Evolutionary conservation across 2,888 invertebrate species (phyloP).

Genomic region (Clepsis dumicolana): DNA sequence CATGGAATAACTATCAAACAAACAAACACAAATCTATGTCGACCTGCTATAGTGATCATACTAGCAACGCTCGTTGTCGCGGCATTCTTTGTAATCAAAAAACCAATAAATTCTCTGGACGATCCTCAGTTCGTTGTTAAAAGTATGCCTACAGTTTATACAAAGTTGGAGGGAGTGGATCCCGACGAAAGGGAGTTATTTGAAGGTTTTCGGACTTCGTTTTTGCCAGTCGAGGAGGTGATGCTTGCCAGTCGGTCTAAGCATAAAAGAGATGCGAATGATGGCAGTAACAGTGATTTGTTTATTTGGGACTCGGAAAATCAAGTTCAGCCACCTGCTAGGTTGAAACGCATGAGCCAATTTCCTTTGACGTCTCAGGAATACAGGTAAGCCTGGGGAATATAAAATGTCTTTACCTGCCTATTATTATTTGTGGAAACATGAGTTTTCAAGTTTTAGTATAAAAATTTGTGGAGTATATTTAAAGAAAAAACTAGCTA

Average conservation of each 20-base stretch:
- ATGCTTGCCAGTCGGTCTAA: slow-evolving; percentile 65
- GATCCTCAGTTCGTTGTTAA: slow-evolving; percentile 71
- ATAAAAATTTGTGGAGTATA: too few relatives aligned
- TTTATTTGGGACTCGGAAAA: slow-evolving; percentile 64
- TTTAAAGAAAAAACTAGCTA: too few relatives aligned
- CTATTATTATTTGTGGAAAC: too few relatives aligned
- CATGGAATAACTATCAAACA: slow-evolving; percentile 65
- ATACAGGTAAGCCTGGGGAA: slow-evolving; percentile 75
- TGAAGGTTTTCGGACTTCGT: slow-evolving; percentile 88
- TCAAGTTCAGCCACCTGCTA: slow-evolving; percentile 54
- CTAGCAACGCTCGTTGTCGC: slow-evolving; percentile 56
- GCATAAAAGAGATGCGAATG: slow-evolving; percentile 55
- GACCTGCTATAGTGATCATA: slow-evolving; percentile 58
- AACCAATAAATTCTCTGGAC: slow-evolving; percentile 61
- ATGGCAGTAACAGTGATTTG: slow-evolving; percentile 68
- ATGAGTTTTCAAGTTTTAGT: too few relatives aligned
- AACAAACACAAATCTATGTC: slow-evolving; percentile 61
- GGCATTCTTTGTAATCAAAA: slow-evolving; percentile 63
- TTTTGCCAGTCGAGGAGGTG: slow-evolving; percentile 84
- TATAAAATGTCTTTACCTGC: too few relatives aligned
- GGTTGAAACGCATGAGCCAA: slow-evolving; percentile 73
- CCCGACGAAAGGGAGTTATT: slow-evolving; percentile 87
- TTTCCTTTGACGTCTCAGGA: slow-evolving; percentile 64
- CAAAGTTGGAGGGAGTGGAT: slow-evolving; percentile 71
- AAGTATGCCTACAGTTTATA: slow-evolving; percentile 72